Evolutionary conservation across 2,797 vertebrate species (phyloP), one percentile per base, ranked within the genome.

Genomic region (Mormyrops attenuatus): DNA sequence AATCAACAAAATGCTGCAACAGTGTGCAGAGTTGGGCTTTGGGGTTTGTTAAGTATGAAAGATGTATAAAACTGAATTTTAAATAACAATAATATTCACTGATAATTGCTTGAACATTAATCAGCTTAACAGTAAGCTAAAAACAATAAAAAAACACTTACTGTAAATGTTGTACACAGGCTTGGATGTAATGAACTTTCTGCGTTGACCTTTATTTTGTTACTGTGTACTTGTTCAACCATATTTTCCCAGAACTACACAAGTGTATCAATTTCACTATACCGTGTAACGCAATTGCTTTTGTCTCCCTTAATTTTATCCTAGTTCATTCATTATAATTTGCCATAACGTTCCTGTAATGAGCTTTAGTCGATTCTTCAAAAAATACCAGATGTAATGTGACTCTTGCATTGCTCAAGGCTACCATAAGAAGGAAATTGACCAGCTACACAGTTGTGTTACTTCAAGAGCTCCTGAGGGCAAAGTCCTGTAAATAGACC

Each of bases 241-340:
- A 66, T 73, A n/a, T 88, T 69, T 84, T 84, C 41, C 80, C 80
- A 73, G 60, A 69, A 34, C 69, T 38, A 66, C 88, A n/a, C 50
- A 11, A n/a, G 26, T 88, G 66, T 52, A 73, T 88, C 66, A 9
- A 30, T 88, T 69, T 66, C 66, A 69, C 57, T 88, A 47, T 73
- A 69, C 44, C 13, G 30, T 88, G 87, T 73, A 88, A 88, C 11
- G 66, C 41, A 80, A 53, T 88, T 88, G 49, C 17, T 53, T 80
- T 88, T 88, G 66, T 38, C 30, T 88, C 63, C 41, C 34, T 88
- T 77, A 77, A 73, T 88, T 73, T 88, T 17, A 47, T 30, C 15
- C 50, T 13, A 73, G 44, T 26, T 44, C 66, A 44, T 49, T 88
- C 41, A 88, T 88, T 88, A 77, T 77, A 88, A 88, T 88, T 77